phyloP scores from a whole-genome alignment of 2,888 invertebrate genomes.

The Synanthedon formicaeformis region DNA sequence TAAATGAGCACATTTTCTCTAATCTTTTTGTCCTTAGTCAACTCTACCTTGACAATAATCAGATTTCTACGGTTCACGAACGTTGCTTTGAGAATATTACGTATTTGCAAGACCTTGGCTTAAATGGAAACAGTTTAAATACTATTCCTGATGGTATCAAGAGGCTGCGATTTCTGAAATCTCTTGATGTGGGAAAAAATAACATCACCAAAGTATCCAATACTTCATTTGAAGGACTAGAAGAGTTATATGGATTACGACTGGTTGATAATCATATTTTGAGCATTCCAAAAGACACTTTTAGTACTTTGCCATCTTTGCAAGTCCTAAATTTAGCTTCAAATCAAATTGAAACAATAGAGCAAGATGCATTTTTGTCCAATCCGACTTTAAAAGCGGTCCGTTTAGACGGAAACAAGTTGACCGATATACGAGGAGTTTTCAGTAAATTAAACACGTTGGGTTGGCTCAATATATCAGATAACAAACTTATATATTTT shows the following conservation, averaged over 20 bases:
- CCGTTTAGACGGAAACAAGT: slow-evolving; percentile 80
- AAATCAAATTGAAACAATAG: slow-evolving; percentile 80
- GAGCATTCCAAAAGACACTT: slow-evolving; percentile 79
- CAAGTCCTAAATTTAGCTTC: slow-evolving; percentile 84
- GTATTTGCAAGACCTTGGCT: slow-evolving; percentile 80
- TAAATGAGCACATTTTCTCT: slow-evolving; percentile 77
- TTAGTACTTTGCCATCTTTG: slow-evolving; percentile 77
- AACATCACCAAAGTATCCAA: slow-evolving; percentile 78
- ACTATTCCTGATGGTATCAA: slow-evolving; percentile 76
- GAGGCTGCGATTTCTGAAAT: slow-evolving; percentile 76
- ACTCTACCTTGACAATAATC: slow-evolving; percentile 80
- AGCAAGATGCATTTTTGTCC: slow-evolving; percentile 80
- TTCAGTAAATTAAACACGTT: slow-evolving; percentile 79
- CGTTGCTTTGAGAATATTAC: slow-evolving; percentile 82
- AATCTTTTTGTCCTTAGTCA: slow-evolving; percentile 80
- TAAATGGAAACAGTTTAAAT: slow-evolving; percentile 78
- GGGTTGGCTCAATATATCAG: slow-evolving; percentile 84
- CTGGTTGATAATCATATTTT: slow-evolving; percentile 83
- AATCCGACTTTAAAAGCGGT: slow-evolving; percentile 81
- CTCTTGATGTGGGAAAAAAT: slow-evolving; percentile 85
- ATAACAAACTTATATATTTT: slow-evolving; percentile 82
- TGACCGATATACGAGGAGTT: slow-evolving; percentile 81
- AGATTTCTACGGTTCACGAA: slow-evolving; percentile 74
- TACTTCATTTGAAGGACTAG: slow-evolving; percentile 79
- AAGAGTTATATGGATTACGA: slow-evolving; percentile 79